Conservation (phyloP, 2,797 vertebrate species). For the Semotilus atromaculatus region DNA sequence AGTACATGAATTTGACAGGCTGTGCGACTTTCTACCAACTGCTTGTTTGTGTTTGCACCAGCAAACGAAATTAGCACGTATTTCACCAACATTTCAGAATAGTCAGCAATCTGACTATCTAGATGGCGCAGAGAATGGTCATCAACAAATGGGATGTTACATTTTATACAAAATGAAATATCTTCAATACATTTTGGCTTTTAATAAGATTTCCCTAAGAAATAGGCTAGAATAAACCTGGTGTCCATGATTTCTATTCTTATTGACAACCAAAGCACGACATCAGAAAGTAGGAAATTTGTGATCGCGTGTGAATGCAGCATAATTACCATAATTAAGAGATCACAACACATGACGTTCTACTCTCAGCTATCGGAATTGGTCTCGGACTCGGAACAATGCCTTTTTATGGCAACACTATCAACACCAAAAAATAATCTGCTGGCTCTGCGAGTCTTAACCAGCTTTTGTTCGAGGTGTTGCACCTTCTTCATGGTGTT, state of each 20-base stretch:
- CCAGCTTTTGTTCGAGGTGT: neutral
- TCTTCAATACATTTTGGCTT: neutral
- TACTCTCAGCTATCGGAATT: too few species aligned
- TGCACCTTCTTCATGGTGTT: neutral
- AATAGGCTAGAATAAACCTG: neutral
- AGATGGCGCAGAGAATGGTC: neutral
- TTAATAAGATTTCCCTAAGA: neutral
- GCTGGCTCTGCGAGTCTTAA: neutral
- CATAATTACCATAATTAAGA: too few species aligned
- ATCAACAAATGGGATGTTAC: neutral
- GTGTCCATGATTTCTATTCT: neutral
- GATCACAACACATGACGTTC: too few species aligned
- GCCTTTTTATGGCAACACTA: neutral
- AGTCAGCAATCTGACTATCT: neutral
- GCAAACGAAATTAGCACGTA: neutral
- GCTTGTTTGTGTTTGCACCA: neutral
- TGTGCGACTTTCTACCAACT: neutral
- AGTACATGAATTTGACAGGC: neutral
- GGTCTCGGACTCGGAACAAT: neutral
- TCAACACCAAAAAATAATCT: neutral
- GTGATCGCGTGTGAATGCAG: neutral
- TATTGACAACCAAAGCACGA: neutral
- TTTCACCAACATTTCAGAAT: neutral
- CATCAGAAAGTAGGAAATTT: neutral
- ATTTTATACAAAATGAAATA: neutral